Percentiles rank a stretch among this genome's conserved stretches.
phyloP scores from a whole-genome alignment of 2,113 vertebrate species.

The Podarcis raffonei region DNA sequence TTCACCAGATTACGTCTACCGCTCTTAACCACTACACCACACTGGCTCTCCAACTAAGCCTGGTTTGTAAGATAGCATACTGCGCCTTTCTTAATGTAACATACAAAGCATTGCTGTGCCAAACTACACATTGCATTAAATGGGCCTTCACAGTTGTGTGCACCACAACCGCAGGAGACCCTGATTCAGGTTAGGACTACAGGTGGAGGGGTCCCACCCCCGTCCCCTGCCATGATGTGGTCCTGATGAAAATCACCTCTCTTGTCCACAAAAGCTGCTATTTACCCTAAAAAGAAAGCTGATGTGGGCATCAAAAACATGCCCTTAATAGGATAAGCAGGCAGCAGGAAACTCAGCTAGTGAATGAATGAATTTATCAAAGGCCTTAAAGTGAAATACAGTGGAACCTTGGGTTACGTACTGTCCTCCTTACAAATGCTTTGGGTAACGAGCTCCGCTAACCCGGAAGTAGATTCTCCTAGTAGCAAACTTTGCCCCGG shows the following conservation, averaged over 20 bases:
- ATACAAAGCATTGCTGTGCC: background rate
- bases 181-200: background rate
- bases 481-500: too few relatives aligned
- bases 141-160: background rate
- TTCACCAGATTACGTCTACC: too few relatives aligned
- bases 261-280: background rate
- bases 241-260: background rate
- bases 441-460: too few relatives aligned
- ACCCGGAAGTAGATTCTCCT: too few relatives aligned
- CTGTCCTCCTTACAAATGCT: too few relatives aligned
- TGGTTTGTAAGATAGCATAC: background rate
- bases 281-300: background rate
- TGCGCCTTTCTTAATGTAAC: background rate
- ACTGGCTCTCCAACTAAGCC: background rate
- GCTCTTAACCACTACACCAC: too few relatives aligned
- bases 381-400: background rate
- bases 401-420: too few relatives aligned
- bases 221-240: background rate
- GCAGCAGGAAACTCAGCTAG: background rate
- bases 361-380: background rate
- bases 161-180: background rate
- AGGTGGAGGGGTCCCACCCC: background rate
- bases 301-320: background rate
- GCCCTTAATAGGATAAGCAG: too few relatives aligned
- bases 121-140: background rate